Base-by-base conservation (phyloP, 1,140 invertebrate species). In the Heliconius eleuchia region DNA sequence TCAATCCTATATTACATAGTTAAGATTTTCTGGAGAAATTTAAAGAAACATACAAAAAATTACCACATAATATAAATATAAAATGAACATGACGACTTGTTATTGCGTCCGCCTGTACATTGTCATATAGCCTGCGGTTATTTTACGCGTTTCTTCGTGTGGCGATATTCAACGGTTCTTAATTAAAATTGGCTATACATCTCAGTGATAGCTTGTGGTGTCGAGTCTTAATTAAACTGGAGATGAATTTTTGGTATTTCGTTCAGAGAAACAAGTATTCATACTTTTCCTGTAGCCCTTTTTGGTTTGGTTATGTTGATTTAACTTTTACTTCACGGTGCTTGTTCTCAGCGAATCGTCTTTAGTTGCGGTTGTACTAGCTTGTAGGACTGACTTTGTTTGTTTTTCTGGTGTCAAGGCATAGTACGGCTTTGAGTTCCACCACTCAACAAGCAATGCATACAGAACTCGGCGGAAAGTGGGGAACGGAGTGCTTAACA, bases 41-140 rank as follows among this genome's bases (percentile, higher is more conserved):
- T 16, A 0, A 4, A 4, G 8, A 23, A 55, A 23, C 0, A 57
- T 57, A 57, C n/a, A 57, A 30, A 23, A 6, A 13, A 66, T 23
- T 60, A 30, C 2, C 13, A 30, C 4, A 23, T 23, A 1, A 66
- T 66, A 30, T 16, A 4, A 66, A 66, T 27, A 9, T 66, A 66
- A 66, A 66, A 30, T 66, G 13, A 66, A 66, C 27, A 23, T 30
- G 1, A 16, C 23, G 4, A 27, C 27, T 66, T 27, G 11, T 66
- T 52, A 27, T 39, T 82, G 73, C 50, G 76, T 42, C 70, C 34
- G 74, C 46, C 27, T 76, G 77, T 80, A 83, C 80, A 70, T 42
- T 75, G 73, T 78, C 34, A 88, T 92, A 90, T 87, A 86, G 85
- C 82, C 87, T 91, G 90, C 87, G 90, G 90, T 92, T 87, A 86